Percentiles rank a stretch among this genome's conserved stretches.
Conservation (phyloP, 2,888 invertebrate species). For the Kryphioiulus occultus region DNA sequence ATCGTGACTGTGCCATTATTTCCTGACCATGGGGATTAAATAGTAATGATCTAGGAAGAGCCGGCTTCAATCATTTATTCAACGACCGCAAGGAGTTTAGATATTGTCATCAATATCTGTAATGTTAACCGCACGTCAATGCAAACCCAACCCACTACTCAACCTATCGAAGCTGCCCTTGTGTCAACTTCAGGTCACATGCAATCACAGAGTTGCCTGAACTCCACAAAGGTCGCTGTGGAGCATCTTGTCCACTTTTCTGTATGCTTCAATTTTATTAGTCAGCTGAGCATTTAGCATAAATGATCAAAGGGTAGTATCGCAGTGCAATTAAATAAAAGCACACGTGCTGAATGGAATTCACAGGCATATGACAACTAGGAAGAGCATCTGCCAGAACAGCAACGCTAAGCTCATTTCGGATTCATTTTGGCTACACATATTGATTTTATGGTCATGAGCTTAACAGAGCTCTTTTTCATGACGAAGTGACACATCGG, state of each 20-base stretch:
- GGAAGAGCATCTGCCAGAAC: background rate
- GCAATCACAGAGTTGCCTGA: background rate
- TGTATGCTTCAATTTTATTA: too few species aligned
- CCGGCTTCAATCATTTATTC: background rate
- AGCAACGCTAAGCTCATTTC: background rate
- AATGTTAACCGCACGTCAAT: background rate
- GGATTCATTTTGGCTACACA: background rate
- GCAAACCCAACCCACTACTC: too few species aligned
- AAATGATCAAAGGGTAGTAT: background rate
- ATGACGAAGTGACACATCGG: background rate
- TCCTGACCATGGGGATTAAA: background rate
- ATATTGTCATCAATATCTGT: too few species aligned
- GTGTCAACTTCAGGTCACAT: background rate
- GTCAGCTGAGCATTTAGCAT: too few species aligned
- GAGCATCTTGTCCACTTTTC: background rate
- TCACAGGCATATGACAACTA: background rate
- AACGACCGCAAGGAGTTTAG: background rate
- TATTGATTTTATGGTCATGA: background rate
- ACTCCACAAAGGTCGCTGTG: background rate
- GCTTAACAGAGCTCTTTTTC: background rate
- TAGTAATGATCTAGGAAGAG: background rate
- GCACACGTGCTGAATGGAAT: background rate
- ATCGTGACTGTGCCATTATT: background rate
- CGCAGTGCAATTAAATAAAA: background rate
- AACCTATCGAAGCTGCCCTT: background rate